Evolutionary conservation across 1,140 invertebrate species (phyloP).

Genomic region (Archegozetes longisetosus): DNA sequence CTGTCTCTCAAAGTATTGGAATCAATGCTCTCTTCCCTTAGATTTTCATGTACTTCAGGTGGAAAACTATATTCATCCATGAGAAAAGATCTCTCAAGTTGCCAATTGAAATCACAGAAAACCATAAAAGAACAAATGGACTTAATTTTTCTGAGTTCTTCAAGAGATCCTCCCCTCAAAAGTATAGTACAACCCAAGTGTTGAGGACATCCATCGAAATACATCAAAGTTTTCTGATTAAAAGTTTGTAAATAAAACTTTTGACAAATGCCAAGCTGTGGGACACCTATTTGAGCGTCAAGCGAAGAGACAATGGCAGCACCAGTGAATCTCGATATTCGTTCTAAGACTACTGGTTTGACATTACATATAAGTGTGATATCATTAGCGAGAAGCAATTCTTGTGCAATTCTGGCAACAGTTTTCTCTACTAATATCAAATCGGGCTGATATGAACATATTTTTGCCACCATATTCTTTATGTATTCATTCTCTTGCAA

Average conservation of each 20-base stretch:
- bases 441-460: slow-evolving; percentile 63
- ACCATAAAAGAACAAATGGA: slow-evolving; percentile 60
- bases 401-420: slow-evolving; percentile 73
- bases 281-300: slow-evolving; percentile 65
- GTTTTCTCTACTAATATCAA: slow-evolving; percentile 76
- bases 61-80: slow-evolving; percentile 60
- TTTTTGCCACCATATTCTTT: slow-evolving; percentile 68
- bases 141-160: slow-evolving; percentile 60
- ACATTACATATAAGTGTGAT: slow-evolving; percentile 79
- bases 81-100: slow-evolving; percentile 74
- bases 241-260: slow-evolving; percentile 63
- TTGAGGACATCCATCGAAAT: slow-evolving; percentile 74
- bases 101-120: slow-evolving; percentile 75
- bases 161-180: slow-evolving; percentile 52
- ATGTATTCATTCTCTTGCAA: slow-evolving; percentile 85
- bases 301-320: slow-evolving; percentile 77
- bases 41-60: no score
- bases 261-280: slow-evolving; percentile 68
- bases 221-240: slow-evolving; percentile 66
- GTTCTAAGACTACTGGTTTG: slow-evolving; percentile 62
- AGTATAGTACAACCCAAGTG: slow-evolving; percentile 77
- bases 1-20: neutral
- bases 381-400: slow-evolving; percentile 55
- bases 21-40: neutral
- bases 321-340: slow-evolving; percentile 60